Base-by-base conservation (phyloP, 2,113 vertebrate genomes). In the Elaphurus davidianus region DNA sequence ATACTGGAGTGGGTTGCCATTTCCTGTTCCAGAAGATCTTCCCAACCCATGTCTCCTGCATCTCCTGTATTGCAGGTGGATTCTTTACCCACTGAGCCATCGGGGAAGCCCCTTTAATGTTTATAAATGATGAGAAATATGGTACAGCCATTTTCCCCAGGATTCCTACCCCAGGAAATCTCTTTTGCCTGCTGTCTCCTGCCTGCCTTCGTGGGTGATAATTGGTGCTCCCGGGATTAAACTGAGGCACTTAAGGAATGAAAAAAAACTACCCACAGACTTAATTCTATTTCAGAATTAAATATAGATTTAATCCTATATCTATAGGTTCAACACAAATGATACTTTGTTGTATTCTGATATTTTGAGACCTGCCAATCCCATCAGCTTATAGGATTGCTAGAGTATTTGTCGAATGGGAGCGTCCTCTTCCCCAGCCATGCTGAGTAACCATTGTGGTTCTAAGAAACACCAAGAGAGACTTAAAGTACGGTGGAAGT, bases 331-430 rank as follows among this genome's bases (percentile, higher is more conserved):
- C 33, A 25, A 36, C n/a, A 40, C 64, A 84, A 95, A 59, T 82
- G 74, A 54, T n/a, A 78, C 82, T 90, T 91, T 96, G 16, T 82
- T 91, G 19, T 52, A 43, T 79, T 88, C 36, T 59, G 64, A 71
- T 97, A 67, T 30, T 90, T 94, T 94, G 91, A 91, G 64, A 60
- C n/a, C 87, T 93, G 43, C 30, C 85, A 60, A 30, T 85, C 60
- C 50, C 0, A 1, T 52, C 11, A 82, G 30, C 45, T 88, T 59
- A 81, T 47, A 90, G 36, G 30, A 81, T 30, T 94, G 21, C 85
- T 86, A 76, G 60, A 67, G 25, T 94, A 40, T 84, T 84, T 89
- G 47, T 82, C 15, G 27, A 87, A 33, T 9, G 36, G 91, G 62
- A 67, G 7, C 1, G 3, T 62, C 33, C 21, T 90, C 5, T 89